Evolutionary conservation across 64 coral and sea anemone species (phyloP).

Genomic region (Catalaphyllia jardinei): DNA sequence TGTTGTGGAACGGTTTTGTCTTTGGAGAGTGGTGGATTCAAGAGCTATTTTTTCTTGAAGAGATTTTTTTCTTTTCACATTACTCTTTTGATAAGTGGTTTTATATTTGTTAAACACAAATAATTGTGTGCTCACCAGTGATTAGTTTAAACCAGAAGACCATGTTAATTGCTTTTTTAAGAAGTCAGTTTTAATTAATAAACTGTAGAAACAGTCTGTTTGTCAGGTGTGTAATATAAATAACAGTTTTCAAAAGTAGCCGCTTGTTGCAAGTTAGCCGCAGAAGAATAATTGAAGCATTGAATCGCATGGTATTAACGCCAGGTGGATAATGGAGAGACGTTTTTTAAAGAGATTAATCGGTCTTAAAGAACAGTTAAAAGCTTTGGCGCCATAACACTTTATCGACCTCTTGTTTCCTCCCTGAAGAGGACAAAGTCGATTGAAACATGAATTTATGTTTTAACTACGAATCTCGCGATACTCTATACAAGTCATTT

Average conservation of each 20-base stretch:
- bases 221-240: not conserved
- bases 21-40: not conserved
- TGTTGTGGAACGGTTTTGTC: not conserved
- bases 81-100: too few relatives aligned
- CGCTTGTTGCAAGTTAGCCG: not conserved
- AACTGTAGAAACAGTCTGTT: conserved; percentile 2
- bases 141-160: not conserved
- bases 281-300: not conserved
- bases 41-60: too few relatives aligned
- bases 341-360: not conserved
- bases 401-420: not conserved
- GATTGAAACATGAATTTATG: too few relatives aligned
- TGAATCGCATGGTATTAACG: not conserved
- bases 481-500: too few relatives aligned
- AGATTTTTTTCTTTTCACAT: too few relatives aligned
- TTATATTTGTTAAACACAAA: not conserved
- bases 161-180: conserved; percentile 15
- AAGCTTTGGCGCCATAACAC: not conserved
- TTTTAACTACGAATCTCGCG: too few relatives aligned
- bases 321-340: not conserved
- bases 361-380: not conserved
- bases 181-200: conserved; percentile 14
- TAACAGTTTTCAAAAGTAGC: not conserved
- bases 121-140: not conserved
- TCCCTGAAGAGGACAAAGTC: too few relatives aligned